Evolutionary conservation across 2,888 invertebrate genomes (phyloP), one percentile per base, ranked within the genome.

Genomic region (Zelleria hepariella): DNA sequence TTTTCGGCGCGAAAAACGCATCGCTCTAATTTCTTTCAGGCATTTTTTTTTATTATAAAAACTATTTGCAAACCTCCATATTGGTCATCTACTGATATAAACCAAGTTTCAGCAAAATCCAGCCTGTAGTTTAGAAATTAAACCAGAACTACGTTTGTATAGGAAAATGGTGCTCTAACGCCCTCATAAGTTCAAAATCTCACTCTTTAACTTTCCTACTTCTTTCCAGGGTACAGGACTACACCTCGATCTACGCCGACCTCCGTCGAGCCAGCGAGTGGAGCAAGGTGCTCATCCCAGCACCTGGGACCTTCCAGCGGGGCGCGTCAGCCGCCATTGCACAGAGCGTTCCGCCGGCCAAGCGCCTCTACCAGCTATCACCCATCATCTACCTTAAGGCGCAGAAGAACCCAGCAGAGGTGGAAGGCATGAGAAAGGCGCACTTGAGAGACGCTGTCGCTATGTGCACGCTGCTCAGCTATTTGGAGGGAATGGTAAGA

Each of bases 361-460:
- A 93, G 70, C 73, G 91, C 18, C 70, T 93, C 48, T 87, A 91
- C 63, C 89, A 90, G 61, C 88, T 93, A 4, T 97, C 97, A 0
- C 97, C 97, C 0, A 93, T 98, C 42, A 93, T 96, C 58, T 91
- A 92, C 61, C 86, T 97, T 84, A 97, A 97, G 74, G 96, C 97
- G 0, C 91, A 94, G 66, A 99, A 99, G 82, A 98, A 97, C 73
- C 80, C 87, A 0, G 90, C 92, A 0, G 97, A 97, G 81, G 91
- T 92, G 23, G 87, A 90, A 58, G 96, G 96, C 56, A 97, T 98
- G 96, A 91, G 92, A 65, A 91, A 86, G 57, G 95, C 97, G 0
- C 97, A 98, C 74, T 86, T 98, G 58, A 90, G 94, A 58, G 98
- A 99, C 80, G 97, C 95, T 0, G 94, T 94, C 0, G 97, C 96